Evolutionary conservation across 2,888 invertebrate species (phyloP), one percentile per base, ranked within the genome.

Genomic region (Pyrocoelia pectoralis): DNA sequence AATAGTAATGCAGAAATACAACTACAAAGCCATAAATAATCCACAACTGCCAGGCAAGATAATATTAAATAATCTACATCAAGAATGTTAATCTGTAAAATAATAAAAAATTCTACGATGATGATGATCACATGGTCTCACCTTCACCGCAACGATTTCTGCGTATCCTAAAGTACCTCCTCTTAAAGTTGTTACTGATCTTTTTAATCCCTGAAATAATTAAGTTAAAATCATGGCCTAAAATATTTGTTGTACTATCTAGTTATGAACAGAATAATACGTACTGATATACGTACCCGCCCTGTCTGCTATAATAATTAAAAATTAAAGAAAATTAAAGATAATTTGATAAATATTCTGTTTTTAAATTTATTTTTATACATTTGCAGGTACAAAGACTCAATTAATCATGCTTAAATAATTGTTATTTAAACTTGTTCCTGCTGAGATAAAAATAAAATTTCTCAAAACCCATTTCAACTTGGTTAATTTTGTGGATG

Each of bases 91-190:
- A 55, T 55, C 56, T 65, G 59, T 38, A 64, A 38, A 58, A 13
- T n/a, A n/a, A n/a, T 13, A 62, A 53, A 40, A 38, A 64, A 56
- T 29, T 12, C 24, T 51, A 12, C 63, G 38, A 43, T 33, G 48
- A 62, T 13, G 56, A 48, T 19, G 41, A 13, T 51, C 56, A 51
- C 29, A 58, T 50, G 46, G 53, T 28, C 77, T 79, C 92, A 96
- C 96, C 96, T 97, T 96, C 77, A 97, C 93, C 82, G 96, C 96
- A 82, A 97, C 95, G 85, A 96, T 95, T 88, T 96, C 96, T 74
- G 96, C 95, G 85, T 92, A 93, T 80, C 93, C 93, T 81, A 93
- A 86, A 69, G 92, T 91, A 77, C 93, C 93, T 80, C 93, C 92
- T 79, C 92, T 89, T 83, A 94, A 88, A 82, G 94, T 92, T 83